Evolutionary conservation across 2,113 vertebrate species (phyloP).

Genomic region (Otus sunia): DNA sequence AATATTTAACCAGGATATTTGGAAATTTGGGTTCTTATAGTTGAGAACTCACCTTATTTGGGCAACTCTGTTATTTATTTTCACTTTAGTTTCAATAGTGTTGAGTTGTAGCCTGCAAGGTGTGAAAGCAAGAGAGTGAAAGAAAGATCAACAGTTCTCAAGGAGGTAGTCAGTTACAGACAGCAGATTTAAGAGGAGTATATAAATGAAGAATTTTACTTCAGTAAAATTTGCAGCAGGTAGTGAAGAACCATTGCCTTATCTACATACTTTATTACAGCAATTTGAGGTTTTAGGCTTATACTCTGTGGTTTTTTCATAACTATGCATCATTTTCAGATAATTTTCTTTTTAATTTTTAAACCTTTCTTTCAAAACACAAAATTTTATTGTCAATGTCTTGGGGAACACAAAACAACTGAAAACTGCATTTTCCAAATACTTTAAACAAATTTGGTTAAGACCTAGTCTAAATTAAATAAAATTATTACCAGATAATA

Average conservation of each 20-base stretch:
- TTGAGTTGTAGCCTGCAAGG: not conserved
- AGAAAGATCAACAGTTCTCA: not conserved
- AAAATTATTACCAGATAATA: not conserved
- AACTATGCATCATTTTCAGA: not conserved
- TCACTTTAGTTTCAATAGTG: not conserved
- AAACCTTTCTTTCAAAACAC: not conserved
- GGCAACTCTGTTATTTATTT: not conserved
- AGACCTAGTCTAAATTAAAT: not conserved
- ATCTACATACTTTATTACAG: not conserved
- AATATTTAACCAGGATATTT: not conserved
- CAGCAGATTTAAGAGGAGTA: not conserved
- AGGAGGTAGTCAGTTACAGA: not conserved
- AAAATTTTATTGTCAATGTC: not conserved
- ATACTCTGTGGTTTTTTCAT: not conserved
- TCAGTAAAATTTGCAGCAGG: not conserved
- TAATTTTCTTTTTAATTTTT: not conserved
- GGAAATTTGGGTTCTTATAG: not conserved
- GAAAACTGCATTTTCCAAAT: not conserved
- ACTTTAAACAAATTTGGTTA: not conserved
- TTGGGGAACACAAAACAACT: not conserved
- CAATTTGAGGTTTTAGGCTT: not conserved
- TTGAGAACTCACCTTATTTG: not conserved
- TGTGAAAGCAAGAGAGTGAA: not conserved
- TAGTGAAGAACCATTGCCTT: not conserved
- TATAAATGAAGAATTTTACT: not conserved